Base-by-base conservation (phyloP, 2,113 vertebrate species). In the Castor canadensis region DNA sequence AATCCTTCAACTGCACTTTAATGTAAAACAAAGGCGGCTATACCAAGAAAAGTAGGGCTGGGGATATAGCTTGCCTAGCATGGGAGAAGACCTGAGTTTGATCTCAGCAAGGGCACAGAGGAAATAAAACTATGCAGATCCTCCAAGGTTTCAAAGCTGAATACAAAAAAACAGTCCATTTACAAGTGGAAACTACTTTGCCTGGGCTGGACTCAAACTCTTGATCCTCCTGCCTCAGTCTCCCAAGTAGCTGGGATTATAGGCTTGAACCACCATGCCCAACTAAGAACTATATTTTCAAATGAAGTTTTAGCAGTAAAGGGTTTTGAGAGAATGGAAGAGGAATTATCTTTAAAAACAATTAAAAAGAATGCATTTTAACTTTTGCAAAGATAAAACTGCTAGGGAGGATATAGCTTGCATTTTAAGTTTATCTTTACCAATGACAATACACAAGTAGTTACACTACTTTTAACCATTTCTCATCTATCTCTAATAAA, bases 321-420 rank as follows among this genome's bases (percentile, higher is more conserved):
- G 52, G 24, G 43, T 84, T 91, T 91, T n/a, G 32, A 80, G 17
- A 87, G 15, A 82, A 83, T 76, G 9, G 6, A 75, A 75, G 79
- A 62, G 19, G 32, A 87, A 86, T 58, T 93, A 71, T 35, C 62
- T 95, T 95, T 85, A 76, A 75, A 90, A 91, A 43, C 20, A 64
- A 45, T 67, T n/a, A 86, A 86, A 94, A 86, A 5, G 54, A 52
- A 19, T 62, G 32, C 1, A 24, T 64, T 93, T 83, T 90, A 45
- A 54, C 15, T 35, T 92, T 75, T 58, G 47, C 60, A 64, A 86
- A 89, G 32, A 60, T 54, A 38, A 52, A 75, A 86, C 20, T 80
- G 11, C 40, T 45, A 45, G 11, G 6, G 32, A 94, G 43, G 45
- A 52, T 22, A 69, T 1, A 89, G 4, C 19, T 76, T 32, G n/a